phyloP scores from a whole-genome alignment of 2,113 vertebrate species.

The Etheostoma spectabile region DNA sequence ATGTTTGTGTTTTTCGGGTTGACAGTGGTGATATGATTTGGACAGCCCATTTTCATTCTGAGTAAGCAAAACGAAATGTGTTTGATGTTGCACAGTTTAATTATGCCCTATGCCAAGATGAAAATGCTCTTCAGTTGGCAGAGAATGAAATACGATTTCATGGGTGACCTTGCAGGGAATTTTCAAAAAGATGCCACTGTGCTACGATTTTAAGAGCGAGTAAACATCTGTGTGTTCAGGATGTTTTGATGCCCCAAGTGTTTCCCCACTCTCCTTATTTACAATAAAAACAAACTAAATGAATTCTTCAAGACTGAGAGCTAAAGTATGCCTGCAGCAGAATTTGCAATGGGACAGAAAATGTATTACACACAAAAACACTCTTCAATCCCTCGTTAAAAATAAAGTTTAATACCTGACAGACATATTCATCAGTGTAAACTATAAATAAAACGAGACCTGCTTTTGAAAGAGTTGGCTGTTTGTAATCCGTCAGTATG shows the following conservation, averaged over 20 bases:
- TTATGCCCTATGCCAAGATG: slow-evolving; percentile 38
- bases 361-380: slow-evolving; percentile 25
- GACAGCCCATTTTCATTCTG: slow-evolving; percentile 56
- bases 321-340: slow-evolving; percentile 31
- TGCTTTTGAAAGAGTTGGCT: neutral
- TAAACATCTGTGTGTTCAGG: slow-evolving; percentile 43
- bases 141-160: slow-evolving; percentile 60
- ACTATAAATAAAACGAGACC: slow-evolving; percentile 11
- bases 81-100: slow-evolving; percentile 56
- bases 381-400: slow-evolving; percentile 31
- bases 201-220: slow-evolving; percentile 48
- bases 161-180: slow-evolving; percentile 62
- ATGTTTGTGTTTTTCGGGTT: slow-evolving; percentile 67
- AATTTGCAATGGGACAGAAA: slow-evolving; percentile 41
- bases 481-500: neutral
- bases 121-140: slow-evolving; percentile 27
- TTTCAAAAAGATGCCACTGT: slow-evolving; percentile 41
- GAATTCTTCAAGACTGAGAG: slow-evolving; percentile 55
- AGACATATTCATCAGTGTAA: slow-evolving; percentile 16
- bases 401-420: slow-evolving; percentile 25
- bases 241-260: slow-evolving; percentile 39
- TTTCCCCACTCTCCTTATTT: slow-evolving; percentile 39
- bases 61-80: slow-evolving; percentile 62
- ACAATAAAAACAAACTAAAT: slow-evolving; percentile 55
- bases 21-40: slow-evolving; percentile 56